Base-by-base conservation (phyloP, 2,888 invertebrate genomes). In the Gortyna flavago region DNA sequence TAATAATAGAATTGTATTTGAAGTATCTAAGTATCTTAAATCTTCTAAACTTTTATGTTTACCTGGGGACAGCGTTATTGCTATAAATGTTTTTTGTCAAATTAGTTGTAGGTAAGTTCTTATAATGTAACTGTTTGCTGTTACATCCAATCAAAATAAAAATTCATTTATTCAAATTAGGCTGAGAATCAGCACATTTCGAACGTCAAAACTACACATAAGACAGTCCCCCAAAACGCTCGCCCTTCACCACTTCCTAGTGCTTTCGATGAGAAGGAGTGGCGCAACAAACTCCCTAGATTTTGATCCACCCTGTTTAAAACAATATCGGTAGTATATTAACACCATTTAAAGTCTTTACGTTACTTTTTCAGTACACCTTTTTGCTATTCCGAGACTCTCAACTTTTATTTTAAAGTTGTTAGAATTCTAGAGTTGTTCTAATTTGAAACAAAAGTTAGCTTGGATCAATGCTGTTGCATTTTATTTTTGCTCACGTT, bases 401-500 rank as follows among this genome's bases (percentile, higher is more conserved):
- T 7, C 18, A 18, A 44, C 51, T 71, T 54, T 62, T 0, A 35
- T 65, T 76, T 65, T 8, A 77, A 57, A 76, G 61, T 41, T 72
- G 35, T 51, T 51, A 25, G 32, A 72, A 71, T 35, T 80, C n/a
- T 54, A 25, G 16, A 80, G 25, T 16, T 35, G 35, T 80, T 62
- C 41, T 18, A 29, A 62, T 80, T 77, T 72, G 5, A 21, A 72
- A 35, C 16, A 0, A 62, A 62, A 77, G 18, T 29, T 62, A 25
- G 41, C 25, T 51, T 16, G 41, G 51, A 54, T 54, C 80, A 51
- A 80, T 35, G 35, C 29, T 62, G 18, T 77, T 62, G 32, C 29
- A 54, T 44, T 70, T 80, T 62, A 62, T 62, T 62, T 62, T 62
- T 29, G 41, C 0, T 16, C n/a, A 21, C 7, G n/a, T 29, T 35